Conservation (phyloP, 2,113 vertebrate species). For the Nesoenas mayeri region DNA sequence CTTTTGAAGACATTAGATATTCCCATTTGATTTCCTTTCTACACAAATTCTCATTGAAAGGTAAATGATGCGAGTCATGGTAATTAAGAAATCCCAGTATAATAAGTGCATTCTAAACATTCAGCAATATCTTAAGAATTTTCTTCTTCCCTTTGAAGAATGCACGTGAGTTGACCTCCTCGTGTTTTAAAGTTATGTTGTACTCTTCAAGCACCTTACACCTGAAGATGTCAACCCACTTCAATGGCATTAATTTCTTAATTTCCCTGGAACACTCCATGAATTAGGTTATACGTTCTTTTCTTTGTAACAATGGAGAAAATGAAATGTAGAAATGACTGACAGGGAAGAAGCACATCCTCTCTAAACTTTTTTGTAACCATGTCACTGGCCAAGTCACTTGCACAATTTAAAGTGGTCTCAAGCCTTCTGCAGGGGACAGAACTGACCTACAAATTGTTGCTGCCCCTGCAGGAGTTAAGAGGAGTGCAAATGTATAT, state of each 20-base stretch:
- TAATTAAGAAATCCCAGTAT: constrained; percentile 16
- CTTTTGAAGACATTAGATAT: not conserved
- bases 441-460: not conserved
- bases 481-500: not conserved
- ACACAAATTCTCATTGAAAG: not conserved
- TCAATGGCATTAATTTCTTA: not conserved
- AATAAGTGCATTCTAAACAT: not conserved
- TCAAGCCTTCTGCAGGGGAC: not conserved
- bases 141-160: not conserved
- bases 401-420: not conserved
- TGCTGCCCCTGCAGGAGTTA: not conserved
- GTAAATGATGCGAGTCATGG: not conserved
- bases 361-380: not conserved
- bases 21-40: not conserved
- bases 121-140: not conserved
- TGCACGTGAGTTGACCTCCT: not conserved
- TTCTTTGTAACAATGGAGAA: not conserved
- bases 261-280: not conserved
- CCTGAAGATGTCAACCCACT: not conserved
- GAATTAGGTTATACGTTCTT: not conserved
- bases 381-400: not conserved
- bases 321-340: not conserved
- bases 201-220: not conserved
- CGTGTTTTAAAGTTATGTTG: not conserved
- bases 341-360: not conserved